phyloP scores from a whole-genome alignment of 2,113 vertebrate species.

The Spheniscus mendiculus region DNA sequence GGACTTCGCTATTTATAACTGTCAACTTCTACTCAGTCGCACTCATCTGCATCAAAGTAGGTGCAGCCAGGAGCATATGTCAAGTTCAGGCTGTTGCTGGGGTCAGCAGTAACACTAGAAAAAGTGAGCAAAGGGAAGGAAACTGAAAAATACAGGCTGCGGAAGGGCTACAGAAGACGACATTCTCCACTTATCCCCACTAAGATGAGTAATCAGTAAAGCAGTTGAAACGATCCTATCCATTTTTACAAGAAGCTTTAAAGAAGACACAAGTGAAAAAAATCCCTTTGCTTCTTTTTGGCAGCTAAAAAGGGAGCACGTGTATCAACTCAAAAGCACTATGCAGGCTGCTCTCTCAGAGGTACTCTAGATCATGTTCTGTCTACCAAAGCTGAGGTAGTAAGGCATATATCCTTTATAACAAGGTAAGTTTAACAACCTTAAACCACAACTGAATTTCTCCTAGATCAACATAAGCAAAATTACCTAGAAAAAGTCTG shows the following conservation, averaged over 20 bases:
- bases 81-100: not conserved
- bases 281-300: not conserved
- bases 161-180: not conserved
- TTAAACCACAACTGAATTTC: not conserved
- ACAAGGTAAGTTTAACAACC: not conserved
- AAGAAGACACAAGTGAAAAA: not conserved
- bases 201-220: not conserved
- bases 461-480: not conserved
- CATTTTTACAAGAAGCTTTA: not conserved
- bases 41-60: not conserved
- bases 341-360: not conserved
- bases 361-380: not conserved
- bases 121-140: not conserved
- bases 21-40: not conserved
- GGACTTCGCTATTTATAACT: conserved; percentile 35
- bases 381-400: not conserved
- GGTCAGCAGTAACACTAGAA: not conserved
- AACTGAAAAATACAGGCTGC: not conserved
- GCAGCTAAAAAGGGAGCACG: not conserved
- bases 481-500: not conserved
- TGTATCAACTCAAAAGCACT: not conserved
- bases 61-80: not conserved
- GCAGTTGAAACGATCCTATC: not conserved
- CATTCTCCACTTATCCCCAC: not conserved
- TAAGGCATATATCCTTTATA: not conserved